phyloP scores from a whole-genome alignment of 2,888 invertebrate species.

The Lissonota sp. region DNA sequence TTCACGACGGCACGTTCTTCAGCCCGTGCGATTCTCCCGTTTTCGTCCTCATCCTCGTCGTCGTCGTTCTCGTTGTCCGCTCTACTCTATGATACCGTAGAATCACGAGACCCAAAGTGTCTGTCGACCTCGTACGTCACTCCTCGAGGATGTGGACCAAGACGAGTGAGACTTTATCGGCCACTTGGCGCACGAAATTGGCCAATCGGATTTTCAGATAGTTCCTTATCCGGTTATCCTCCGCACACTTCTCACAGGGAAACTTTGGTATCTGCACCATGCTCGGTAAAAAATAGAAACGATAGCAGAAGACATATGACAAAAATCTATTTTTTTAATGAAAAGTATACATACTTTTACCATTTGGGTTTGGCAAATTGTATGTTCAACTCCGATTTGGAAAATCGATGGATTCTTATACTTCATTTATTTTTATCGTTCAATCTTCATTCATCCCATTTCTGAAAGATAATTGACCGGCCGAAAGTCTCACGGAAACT shows the following conservation, averaged over 20 bases:
- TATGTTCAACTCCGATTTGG: neutral
- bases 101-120: conserved; percentile 71
- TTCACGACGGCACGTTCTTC: conserved; percentile 61
- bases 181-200: conserved; percentile 74
- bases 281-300: too few relatives aligned
- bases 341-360: neutral
- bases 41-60: conserved; percentile 34
- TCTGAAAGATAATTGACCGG: neutral
- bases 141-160: conserved; percentile 72
- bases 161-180: conserved; percentile 75
- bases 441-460: conserved; percentile 1
- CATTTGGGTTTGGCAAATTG: neutral
- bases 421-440: neutral
- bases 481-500: conserved; percentile 40
- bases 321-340: conserved; percentile 3
- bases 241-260: neutral
- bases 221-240: neutral
- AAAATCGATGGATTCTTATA: too few relatives aligned
- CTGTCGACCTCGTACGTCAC: conserved; percentile 72
- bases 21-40: conserved; percentile 71
- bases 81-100: conserved; percentile 66
- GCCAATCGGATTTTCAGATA: conserved; percentile 71
- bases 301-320: too few relatives aligned
- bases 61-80: conserved; percentile 62
- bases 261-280: too few relatives aligned